Evolutionary conservation across 2,888 invertebrate genomes (phyloP).

Genomic region (Fragum fragum): DNA sequence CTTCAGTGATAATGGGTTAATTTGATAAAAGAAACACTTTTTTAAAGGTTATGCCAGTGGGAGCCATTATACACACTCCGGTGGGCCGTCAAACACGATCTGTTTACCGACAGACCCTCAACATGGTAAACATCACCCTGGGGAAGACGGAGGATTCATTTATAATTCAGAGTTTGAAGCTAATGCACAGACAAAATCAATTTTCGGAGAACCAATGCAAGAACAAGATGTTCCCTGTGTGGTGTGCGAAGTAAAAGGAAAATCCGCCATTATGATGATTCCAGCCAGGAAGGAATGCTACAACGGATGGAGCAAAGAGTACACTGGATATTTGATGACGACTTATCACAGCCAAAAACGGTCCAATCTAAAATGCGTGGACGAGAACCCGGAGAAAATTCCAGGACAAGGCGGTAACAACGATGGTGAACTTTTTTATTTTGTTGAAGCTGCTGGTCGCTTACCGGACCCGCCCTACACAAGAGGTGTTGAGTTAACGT

Average conservation of each 20-base stretch:
- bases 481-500: slow-evolving; percentile 2
- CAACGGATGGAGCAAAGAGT: neutral
- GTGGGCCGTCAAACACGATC: slow-evolving; percentile 5
- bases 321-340: slow-evolving; percentile 16
- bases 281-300: slow-evolving; percentile 10
- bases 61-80: neutral
- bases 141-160: neutral
- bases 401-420: slow-evolving; percentile 5
- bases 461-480: neutral
- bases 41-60: slow-evolving; percentile 5
- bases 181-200: neutral
- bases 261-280: neutral
- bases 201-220: neutral
- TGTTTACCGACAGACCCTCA: neutral
- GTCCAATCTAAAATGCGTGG: neutral
- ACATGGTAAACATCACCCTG: neutral
- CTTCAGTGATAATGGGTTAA: too few species aligned
- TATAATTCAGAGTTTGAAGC: slow-evolving; percentile 9
- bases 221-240: slow-evolving; percentile 16
- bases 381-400: slow-evolving; percentile 7
- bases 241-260: neutral
- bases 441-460: slow-evolving; percentile 1
- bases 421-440: slow-evolving; percentile 19
- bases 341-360: neutral
- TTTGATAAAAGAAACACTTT: too few species aligned